Percentiles rank a stretch among this genome's conserved stretches.
Evolutionary conservation across 2,888 invertebrate genomes (phyloP).

Genomic region (Beris chalybata): DNA sequence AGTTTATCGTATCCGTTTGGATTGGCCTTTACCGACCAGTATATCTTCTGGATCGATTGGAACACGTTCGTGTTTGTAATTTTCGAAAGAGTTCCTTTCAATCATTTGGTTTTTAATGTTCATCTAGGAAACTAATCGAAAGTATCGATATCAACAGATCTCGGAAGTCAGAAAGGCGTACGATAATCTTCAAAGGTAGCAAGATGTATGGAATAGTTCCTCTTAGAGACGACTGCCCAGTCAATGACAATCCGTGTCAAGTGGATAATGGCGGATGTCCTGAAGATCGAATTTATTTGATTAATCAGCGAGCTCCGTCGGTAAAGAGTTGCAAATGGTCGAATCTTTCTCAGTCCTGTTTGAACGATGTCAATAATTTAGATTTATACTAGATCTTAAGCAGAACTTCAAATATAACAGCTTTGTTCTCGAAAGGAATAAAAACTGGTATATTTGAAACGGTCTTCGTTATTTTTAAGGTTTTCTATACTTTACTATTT

Average conservation of each 20-base stretch:
- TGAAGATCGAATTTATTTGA: constrained; percentile 73
- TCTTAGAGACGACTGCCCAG: constrained; percentile 79
- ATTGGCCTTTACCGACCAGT: constrained; percentile 75
- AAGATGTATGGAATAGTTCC: constrained; percentile 87
- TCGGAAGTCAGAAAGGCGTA: constrained; percentile 62
- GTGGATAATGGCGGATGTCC: constrained; percentile 80
- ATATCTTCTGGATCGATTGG: constrained; percentile 98
- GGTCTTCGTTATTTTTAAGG: no score
- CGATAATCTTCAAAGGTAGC: constrained; percentile 80
- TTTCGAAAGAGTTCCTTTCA: background rate
- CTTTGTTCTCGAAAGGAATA: no score
- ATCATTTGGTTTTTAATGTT: constrained; percentile 6
- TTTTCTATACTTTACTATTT: no score
- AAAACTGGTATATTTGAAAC: no score
- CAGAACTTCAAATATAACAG: no score
- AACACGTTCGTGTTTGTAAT: constrained; percentile 71
- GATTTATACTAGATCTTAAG: background rate
- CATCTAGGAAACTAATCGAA: constrained; percentile 78
- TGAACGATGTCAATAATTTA: constrained; percentile 19
- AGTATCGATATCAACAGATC: constrained; percentile 65
- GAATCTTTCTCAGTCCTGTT: constrained; percentile 48
- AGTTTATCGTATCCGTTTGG: constrained; percentile 92
- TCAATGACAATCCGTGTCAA: constrained; percentile 73
- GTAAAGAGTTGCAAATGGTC: constrained; percentile 56
- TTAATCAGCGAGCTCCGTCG: constrained; percentile 52